phyloP scores from a whole-genome alignment of 1,140 invertebrate species.

The Zaprionus lachaisei region DNA sequence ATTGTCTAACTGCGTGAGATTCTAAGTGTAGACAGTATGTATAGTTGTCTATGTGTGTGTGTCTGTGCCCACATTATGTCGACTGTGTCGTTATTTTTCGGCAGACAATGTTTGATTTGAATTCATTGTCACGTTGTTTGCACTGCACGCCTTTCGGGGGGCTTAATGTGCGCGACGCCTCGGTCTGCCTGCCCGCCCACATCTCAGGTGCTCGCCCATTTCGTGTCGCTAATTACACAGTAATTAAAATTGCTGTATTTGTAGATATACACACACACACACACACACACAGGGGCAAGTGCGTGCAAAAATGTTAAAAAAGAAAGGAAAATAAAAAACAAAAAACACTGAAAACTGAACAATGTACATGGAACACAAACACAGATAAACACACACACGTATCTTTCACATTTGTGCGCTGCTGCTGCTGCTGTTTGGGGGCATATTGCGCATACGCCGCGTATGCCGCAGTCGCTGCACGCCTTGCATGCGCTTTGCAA shows the following conservation, averaged over 20 bases:
- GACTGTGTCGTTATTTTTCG: conserved; percentile 54
- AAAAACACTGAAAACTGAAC: conserved; percentile 23
- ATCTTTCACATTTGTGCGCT: conserved; percentile 13
- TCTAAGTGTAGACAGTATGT: conserved; percentile 28
- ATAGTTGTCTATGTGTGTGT: conserved; percentile 42
- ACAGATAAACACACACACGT: background rate
- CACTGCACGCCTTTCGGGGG: conserved; percentile 41
- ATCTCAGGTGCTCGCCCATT: conserved; percentile 47
- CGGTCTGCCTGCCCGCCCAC: conserved; percentile 18
- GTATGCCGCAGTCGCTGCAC: conserved; percentile 54
- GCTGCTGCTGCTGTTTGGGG: conserved; percentile 8
- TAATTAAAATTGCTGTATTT: conserved; percentile 80
- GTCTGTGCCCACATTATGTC: conserved; percentile 76
- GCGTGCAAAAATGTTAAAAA: conserved; percentile 76
- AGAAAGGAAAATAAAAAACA: conserved; percentile 3
- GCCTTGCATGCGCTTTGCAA: conserved; percentile 70
- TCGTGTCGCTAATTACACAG: conserved; percentile 80
- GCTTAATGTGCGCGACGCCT: no score
- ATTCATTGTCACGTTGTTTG: conserved; percentile 77
- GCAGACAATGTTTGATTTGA: conserved; percentile 80
- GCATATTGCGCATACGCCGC: conserved; percentile 70
- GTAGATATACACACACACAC: conserved; percentile 50
- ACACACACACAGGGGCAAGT: conserved; percentile 35
- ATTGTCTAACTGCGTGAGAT: background rate
- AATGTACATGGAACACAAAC: conserved; percentile 35